Percentiles rank a stretch among this genome's conserved stretches.
These are phyloP conservation scores for Corythaeola cristata DNA, from an alignment of 2,113 vertebrate species.

Conservation along the genomic window DNA sequence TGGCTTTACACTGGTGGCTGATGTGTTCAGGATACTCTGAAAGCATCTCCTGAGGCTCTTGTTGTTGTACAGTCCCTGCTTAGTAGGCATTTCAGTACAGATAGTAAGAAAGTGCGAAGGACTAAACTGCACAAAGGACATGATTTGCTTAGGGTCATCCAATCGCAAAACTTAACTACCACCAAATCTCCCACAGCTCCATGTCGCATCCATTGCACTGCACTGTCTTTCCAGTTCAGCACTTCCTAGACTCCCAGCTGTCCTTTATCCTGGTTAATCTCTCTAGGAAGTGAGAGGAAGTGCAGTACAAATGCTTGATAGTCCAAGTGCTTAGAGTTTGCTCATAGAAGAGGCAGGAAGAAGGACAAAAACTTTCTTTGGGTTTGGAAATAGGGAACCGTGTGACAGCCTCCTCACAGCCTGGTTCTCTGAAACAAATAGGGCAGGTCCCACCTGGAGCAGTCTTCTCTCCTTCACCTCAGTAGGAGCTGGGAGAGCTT, in stretches of 20 bases:
- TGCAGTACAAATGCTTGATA: not conserved
- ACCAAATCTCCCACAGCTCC: not conserved
- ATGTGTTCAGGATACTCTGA: not conserved
- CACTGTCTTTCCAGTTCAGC: not conserved
- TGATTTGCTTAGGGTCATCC: not conserved
- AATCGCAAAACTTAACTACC: not conserved
- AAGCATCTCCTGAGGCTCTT: not conserved
- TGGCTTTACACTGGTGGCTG: not conserved
- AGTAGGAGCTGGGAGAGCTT: not conserved
- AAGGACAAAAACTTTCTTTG: not conserved
- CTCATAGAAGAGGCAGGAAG: not conserved
- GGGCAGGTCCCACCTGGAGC: not conserved
- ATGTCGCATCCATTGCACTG: not conserved
- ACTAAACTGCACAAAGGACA: not conserved
- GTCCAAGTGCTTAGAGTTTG: not conserved
- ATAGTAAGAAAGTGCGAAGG: accelerated
- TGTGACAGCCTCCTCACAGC: not conserved
- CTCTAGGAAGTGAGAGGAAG: not conserved
- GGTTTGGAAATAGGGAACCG: not conserved
- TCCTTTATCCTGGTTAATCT: not conserved
- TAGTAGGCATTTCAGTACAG: not conserved
- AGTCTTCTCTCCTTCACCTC: not conserved
- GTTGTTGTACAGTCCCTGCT: not conserved
- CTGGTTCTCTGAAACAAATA: not conserved
- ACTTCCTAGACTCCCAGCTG: not conserved